Percentiles rank a stretch among this genome's conserved stretches.
Conservation (phyloP, 35 echinoderm and acorn worm genomes). For the Hemicentrotus pulcherrimus region DNA sequence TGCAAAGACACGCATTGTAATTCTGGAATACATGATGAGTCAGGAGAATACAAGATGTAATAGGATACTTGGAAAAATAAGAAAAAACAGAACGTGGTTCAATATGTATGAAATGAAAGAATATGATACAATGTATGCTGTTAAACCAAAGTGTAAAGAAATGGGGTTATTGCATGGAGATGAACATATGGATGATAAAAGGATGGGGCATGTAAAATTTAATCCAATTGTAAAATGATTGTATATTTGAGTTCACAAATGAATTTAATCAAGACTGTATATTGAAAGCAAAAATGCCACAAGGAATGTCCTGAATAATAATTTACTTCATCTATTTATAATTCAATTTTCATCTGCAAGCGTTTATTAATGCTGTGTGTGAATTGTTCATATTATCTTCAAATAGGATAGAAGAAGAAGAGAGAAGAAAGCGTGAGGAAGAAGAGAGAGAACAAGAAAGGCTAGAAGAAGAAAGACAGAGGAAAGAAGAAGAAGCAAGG, state of each 20-base stretch:
- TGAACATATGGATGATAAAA: no score
- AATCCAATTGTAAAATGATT: no score
- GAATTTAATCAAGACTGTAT: no score
- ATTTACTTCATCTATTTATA: not conserved
- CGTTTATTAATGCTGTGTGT: not conserved
- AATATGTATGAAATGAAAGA: not conserved
- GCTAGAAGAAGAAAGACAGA: constrained; percentile 83
- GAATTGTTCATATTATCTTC: not conserved
- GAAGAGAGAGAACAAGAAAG: constrained; percentile 82
- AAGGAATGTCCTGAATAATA: not conserved
- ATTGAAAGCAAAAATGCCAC: no score
- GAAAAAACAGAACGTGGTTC: not conserved
- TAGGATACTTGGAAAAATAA: not conserved
- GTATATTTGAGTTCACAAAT: no score
- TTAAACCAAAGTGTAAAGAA: not conserved
- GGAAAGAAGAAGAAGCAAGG: constrained; percentile 76
- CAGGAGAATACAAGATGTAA: not conserved
- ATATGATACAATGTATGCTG: not conserved
- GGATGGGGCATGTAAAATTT: no score
- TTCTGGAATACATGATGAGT: not conserved
- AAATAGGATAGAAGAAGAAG: constrained; percentile 85
- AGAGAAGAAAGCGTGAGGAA: constrained; percentile 77
- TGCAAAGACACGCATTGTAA: not conserved
- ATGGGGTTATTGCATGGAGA: no score
- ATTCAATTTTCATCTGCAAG: not conserved